Conservation (phyloP, 2,113 vertebrate genomes). For the Corythoichthys intestinalis region DNA sequence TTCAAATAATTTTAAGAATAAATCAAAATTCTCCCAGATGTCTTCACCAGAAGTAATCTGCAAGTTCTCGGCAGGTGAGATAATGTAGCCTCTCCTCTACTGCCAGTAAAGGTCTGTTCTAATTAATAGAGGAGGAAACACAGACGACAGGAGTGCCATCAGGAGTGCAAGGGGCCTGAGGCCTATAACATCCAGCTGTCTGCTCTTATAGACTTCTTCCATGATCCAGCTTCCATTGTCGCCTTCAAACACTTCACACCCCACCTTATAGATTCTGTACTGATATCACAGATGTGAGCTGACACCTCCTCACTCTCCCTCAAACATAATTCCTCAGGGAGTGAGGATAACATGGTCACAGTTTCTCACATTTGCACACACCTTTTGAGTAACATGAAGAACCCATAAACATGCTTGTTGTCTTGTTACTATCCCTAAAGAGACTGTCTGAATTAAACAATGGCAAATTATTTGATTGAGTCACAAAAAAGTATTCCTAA, state of each 20-base stretch:
- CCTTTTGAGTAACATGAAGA: not conserved
- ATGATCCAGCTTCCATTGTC: constrained; percentile 12
- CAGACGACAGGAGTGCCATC: constrained; percentile 40
- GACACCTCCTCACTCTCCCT: constrained; percentile 22
- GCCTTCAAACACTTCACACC: constrained; percentile 12
- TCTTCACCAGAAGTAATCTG: constrained; percentile 32
- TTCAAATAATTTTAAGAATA: not conserved
- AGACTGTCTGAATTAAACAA: no score
- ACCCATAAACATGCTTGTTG: not conserved
- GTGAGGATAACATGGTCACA: constrained; percentile 1
- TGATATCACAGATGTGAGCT: constrained; percentile 19
- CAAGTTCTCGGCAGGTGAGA: constrained; percentile 36
- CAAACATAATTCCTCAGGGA: not conserved
- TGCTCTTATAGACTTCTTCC: constrained; percentile 39
- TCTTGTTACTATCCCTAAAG: not conserved
- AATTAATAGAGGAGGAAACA: constrained; percentile 55
- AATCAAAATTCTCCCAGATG: constrained; percentile 18
- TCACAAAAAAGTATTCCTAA: no score
- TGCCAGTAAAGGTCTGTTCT: constrained; percentile 17
- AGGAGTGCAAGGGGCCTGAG: constrained; percentile 27
- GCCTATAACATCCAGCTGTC: constrained; percentile 55
- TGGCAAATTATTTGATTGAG: not conserved
- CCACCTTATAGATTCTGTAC: constrained; percentile 6
- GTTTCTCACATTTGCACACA: constrained; percentile 16
- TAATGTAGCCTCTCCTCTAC: constrained; percentile 31